Evolutionary conservation across 2,113 vertebrate species (phyloP), one percentile per base, ranked within the genome.

Genomic region (Mormyrus lacerda): DNA sequence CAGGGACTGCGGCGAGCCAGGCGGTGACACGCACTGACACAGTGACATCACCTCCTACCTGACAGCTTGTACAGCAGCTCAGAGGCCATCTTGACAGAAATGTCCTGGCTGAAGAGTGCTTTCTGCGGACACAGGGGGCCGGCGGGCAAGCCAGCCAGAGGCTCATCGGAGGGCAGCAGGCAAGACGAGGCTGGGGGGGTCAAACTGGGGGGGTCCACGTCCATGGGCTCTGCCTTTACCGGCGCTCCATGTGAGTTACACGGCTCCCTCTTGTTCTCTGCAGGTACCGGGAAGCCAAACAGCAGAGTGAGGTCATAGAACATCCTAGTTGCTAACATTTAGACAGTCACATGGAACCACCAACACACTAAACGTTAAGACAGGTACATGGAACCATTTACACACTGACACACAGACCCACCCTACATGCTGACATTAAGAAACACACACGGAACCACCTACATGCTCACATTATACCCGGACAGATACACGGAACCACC

Each of bases 1-100:
- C n/a, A 10, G 39, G 69, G 69, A 24, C 82, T 11, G 82, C 7
- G 2, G 44, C 6, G 7, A 45, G 44, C 17, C 19, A 3, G 9
- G 19, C 6, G 2, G 17, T 47, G 17, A 27, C 9, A 0, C 4
- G 50, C 85, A 15, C 51, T 53, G 17, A 53, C 1, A 17, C 51
- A 21, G 87, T 24, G 47, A 82, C 9, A 24, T 2, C 24, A 9
- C 21, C 15, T 84, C 79, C n/a, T 61, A 99, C 98, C 98, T 94
- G 98, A 99, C 89, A 99, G 94, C 92, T 99, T 97, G 94, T 98
- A 99, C 93, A 99, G 97, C 48, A 99, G 97, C 94, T 99, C 98
- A 0, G 98, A 99, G 91, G 98, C 98, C 98, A 99, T 99, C 96
- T 99, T 99, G 95, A 99, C 98, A 3, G 98, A 99, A 95, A 99